Conservation (phyloP, 2,797 vertebrate genomes). For the Odontamblyopus rebecca region DNA sequence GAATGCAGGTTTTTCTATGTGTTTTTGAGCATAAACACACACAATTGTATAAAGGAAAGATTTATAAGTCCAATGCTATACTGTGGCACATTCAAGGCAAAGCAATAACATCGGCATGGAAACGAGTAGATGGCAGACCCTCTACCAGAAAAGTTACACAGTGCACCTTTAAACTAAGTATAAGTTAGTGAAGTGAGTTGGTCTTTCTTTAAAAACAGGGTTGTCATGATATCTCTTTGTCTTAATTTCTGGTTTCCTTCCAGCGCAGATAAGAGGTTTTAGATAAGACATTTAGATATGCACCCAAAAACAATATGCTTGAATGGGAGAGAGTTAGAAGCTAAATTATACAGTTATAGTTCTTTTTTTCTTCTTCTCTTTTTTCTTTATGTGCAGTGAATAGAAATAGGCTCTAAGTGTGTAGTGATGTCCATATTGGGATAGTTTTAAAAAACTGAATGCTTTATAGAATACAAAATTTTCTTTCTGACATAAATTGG, state of each 20-base stretch:
- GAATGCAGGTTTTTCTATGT: no score
- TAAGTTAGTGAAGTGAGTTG: background rate
- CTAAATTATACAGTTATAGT: background rate
- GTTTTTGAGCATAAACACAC: no score
- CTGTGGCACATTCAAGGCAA: no score
- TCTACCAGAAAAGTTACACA: no score
- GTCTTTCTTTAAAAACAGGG: background rate
- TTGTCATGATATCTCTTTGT: background rate
- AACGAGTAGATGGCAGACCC: no score
- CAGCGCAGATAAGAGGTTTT: slow-evolving; percentile 23
- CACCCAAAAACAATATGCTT: background rate
- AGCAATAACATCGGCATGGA: no score
- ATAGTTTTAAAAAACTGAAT: no score
- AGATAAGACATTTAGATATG: slow-evolving; percentile 23
- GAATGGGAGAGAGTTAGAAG: background rate
- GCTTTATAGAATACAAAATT: no score
- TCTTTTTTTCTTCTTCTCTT: background rate
- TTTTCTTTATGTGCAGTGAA: background rate
- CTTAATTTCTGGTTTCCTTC: slow-evolving; percentile 21
- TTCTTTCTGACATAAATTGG: no score
- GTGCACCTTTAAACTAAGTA: no score
- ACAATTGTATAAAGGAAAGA: no score
- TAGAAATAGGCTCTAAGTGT: background rate
- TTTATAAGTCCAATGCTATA: no score
- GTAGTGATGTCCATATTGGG: background rate